Conservation (phyloP, 2,797 vertebrate genomes). For the Bradypus variegatus region DNA sequence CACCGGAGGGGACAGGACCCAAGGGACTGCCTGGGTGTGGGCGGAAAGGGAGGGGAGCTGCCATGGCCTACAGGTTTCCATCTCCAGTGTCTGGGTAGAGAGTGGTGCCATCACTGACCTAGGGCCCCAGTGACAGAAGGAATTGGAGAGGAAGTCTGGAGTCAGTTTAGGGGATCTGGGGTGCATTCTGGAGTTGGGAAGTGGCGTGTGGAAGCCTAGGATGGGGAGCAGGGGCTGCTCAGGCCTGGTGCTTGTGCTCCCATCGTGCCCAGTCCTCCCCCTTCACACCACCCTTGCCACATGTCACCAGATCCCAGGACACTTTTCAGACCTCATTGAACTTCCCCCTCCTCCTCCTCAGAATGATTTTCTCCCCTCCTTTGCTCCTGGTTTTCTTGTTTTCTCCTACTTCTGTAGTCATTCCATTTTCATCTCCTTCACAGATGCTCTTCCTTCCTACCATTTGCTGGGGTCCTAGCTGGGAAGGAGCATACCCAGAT, state of each 20-base stretch:
- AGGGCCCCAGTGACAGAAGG: neutral
- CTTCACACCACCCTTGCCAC: neutral
- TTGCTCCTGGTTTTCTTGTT: neutral
- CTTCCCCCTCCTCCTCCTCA: neutral
- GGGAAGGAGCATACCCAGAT: neutral
- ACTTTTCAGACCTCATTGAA: neutral
- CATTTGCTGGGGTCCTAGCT: neutral
- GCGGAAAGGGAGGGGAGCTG: neutral
- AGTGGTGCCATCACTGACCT: neutral
- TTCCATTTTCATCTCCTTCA: neutral
- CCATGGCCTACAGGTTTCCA: neutral
- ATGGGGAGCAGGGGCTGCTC: neutral
- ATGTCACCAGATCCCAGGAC: neutral
- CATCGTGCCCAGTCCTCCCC: rapidly evolving
- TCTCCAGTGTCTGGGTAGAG: neutral
- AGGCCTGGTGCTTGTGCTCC: neutral
- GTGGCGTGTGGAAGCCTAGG: neutral
- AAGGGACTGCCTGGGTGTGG: neutral
- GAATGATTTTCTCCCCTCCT: neutral
- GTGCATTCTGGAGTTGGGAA: neutral
- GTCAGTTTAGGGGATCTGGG: neutral
- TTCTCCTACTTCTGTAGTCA: neutral
- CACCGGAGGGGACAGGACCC: too few species aligned
- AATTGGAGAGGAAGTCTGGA: neutral
- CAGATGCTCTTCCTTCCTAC: neutral